A percentile compares a stretch with the other conserved stretches of the same genome.
phyloP scores from a whole-genome alignment of 2,888 invertebrate genomes.

The Aricia artaxerxes region DNA sequence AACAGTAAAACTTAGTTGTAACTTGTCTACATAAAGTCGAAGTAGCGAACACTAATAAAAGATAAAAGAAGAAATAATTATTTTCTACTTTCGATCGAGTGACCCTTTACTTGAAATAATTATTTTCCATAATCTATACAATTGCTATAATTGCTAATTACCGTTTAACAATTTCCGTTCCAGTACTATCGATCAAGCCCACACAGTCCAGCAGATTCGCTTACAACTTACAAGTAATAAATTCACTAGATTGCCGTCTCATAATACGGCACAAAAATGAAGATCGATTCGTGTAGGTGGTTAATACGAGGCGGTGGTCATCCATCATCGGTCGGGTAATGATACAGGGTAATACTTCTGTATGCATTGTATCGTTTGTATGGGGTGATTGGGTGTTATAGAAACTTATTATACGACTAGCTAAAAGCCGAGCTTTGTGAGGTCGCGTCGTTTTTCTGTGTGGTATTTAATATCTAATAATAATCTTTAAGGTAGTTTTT shows the following conservation, averaged over 20 bases:
- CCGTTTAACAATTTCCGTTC: conserved; percentile 28
- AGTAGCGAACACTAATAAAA: too few relatives aligned
- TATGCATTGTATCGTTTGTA: conserved; percentile 7
- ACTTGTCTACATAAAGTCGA: too few relatives aligned
- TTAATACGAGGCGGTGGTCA: conserved; percentile 70
- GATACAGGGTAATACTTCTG: conserved; percentile 50
- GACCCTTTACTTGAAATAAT: too few relatives aligned
- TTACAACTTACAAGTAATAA: conserved; percentile 78
- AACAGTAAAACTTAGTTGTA: too few relatives aligned
- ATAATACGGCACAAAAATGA: conserved; percentile 76
- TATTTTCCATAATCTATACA: too few relatives aligned
- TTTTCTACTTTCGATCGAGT: too few relatives aligned
- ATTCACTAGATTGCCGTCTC: conserved; percentile 74
- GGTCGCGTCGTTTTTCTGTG: too few relatives aligned
- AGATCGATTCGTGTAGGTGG: conserved; percentile 78
- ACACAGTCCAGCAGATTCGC: conserved; percentile 78
- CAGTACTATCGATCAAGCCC: conserved; percentile 53
- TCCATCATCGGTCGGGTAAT: conserved; percentile 72
- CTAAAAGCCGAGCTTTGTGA: too few relatives aligned
- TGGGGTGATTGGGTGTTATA: conserved; percentile 6
- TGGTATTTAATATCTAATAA: too few relatives aligned
- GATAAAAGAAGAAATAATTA: too few relatives aligned
- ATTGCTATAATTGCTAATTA: not conserved
- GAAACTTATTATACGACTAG: not conserved
- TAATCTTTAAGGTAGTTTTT: too few relatives aligned